Conservation (phyloP, 2,113 vertebrate genomes). For the Barbus barbus region DNA sequence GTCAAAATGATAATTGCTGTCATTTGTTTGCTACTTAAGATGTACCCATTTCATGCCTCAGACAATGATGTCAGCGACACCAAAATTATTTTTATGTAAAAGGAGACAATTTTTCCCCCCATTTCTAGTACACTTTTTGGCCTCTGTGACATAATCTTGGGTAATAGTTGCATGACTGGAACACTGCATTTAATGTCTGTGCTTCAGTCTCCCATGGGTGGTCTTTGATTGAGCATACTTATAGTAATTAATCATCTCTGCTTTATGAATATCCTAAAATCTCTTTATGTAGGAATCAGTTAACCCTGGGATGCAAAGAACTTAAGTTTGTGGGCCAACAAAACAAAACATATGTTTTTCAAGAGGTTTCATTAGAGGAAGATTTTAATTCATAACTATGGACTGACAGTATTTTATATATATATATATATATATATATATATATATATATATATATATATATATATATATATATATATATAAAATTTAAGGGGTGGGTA, state of each 20-base stretch:
- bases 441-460: too few relatives aligned
- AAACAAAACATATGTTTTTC: not conserved
- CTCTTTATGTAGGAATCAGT: not conserved
- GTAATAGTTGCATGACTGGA: not conserved
- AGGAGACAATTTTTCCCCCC: not conserved
- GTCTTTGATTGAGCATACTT: not conserved
- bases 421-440: too few relatives aligned
- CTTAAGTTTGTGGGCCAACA: not conserved
- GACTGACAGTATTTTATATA: too few relatives aligned
- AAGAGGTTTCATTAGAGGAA: not conserved
- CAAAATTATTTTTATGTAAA: not conserved
- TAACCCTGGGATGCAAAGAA: not conserved
- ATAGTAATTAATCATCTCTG: not conserved
- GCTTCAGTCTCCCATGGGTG: not conserved
- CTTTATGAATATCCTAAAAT: not conserved
- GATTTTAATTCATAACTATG: not conserved
- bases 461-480: too few relatives aligned
- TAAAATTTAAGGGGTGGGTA: not conserved
- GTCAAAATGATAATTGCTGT: not conserved
- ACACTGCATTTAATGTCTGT: constrained; percentile 2
- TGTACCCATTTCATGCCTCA: not conserved
- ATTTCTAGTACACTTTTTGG: not conserved
- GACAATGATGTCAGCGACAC: not conserved
- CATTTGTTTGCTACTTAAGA: not conserved
- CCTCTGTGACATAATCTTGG: not conserved